Base-by-base conservation (phyloP, 2,113 vertebrate genomes). In the Callipepla squamata region DNA sequence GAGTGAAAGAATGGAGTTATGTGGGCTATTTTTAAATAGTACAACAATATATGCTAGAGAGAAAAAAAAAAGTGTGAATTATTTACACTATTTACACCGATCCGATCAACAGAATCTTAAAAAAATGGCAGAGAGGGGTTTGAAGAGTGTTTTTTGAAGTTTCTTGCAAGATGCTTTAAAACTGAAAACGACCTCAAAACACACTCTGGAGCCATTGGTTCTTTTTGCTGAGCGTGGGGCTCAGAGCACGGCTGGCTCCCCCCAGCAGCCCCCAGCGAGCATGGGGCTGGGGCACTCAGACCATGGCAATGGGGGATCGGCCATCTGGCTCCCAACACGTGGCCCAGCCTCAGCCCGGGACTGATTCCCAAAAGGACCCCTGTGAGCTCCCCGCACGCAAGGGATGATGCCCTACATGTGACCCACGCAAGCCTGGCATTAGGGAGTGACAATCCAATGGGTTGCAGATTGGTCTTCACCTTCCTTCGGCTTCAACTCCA, bases 241-340 rank as follows among this genome's bases (percentile, higher is more conserved):
- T 57, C 17, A 85, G 89, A 92, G 45, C 66, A 72, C 28, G 4
- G 38, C 34, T 72, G 81, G 17, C 34, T 4, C 51, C 50, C 91
- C 92, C 84, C 87, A 95, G 75, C 81, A 62, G 61, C 81, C 92
- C 93, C 91, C 91, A 50, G 7, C 0, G 1, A 85, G 44, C 80
- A 63, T 16, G 9, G 92, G 73, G 93, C 87, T 93, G 91, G 81
- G 82, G 93, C 92, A 95, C 81, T 94, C 92, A 96, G 87, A 95
- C 87, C 91, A 87, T 89, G 95, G 94, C 96, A 96, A 96, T 89
- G 85, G 79, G 81, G 82, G 93, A 84, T 89, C 78, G 51, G 5
- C 94, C 94, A 96, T 96, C 94, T 96, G 94, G 95, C 67, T 79
- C 82, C 92, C 82, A 76, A 82, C 42, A 89, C 89, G 87, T 28